Evolutionary conservation across 2,888 invertebrate species (phyloP), one percentile per base, ranked within the genome.

Genomic region (Parnassius apollo): DNA sequence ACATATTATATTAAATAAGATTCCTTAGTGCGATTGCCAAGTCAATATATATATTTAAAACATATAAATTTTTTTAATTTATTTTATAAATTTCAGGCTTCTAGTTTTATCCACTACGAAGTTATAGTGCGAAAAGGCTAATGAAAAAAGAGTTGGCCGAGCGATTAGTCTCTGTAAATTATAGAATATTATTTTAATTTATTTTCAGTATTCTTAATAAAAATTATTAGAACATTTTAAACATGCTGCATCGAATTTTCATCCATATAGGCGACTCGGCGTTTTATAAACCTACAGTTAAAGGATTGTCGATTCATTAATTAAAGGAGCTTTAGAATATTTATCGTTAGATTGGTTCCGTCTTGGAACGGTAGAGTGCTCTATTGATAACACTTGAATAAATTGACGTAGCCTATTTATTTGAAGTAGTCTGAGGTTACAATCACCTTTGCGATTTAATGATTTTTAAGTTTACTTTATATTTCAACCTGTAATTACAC

Each of bases 291-390:
- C 75, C 70, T 75, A 69, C 80, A 76, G 75, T 76, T 78, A 86
- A 88, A 86, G 86, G 87, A 86, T 87, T 87, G 85, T 75, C 73
- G 74, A 77, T 83, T 83, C 88, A 89, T 88, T 89, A 88, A 89
- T 89, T 87, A 88, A 79, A 82, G 82, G 76, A 78, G 81, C 71
- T 82, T 78, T 76, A 75, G 75, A 80, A 82, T 84, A 82, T 83
- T 84, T 85, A 86, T 81, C 74, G 76, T 69, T 66, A 59, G 56
- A 63, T 63, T 46, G 63, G 45, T 56, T 59, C 51, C 63, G 46
- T 51, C 56, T 56, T 51, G 25, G 54, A 57, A 54, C 54, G 48
- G 42, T 44, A 42, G 63, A 58, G 58, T 58, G 58, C 58, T 50
- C 58, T 63, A 54, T 63, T 59, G 59, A 59, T 59, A 63, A 50